Percentiles rank a stretch among this genome's conserved stretches.
Conservation (phyloP, 1,140 invertebrate genomes). For the Zaprionus ornatus region DNA sequence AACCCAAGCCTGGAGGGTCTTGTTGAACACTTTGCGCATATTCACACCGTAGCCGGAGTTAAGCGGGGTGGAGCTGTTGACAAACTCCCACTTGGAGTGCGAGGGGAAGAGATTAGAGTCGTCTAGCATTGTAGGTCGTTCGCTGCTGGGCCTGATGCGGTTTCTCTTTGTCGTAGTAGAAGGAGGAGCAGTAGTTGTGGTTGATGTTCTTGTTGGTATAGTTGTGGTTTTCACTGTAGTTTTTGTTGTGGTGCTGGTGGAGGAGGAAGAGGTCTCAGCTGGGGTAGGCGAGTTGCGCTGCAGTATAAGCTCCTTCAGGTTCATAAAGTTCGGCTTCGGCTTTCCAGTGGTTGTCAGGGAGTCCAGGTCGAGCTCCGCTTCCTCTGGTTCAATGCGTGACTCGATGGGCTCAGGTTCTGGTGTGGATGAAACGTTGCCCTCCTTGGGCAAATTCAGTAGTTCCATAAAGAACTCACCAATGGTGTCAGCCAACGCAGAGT, state of each 20-base stretch:
- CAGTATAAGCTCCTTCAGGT: conserved; percentile 77
- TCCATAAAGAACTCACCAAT: conserved; percentile 83
- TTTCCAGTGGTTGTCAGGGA: not conserved
- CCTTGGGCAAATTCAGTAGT: conserved; percentile 70
- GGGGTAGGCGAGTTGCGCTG: conserved; percentile 55
- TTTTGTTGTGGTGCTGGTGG: conserved; percentile 6
- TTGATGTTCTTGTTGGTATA: conserved; percentile 10
- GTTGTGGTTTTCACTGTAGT: conserved; percentile 22
- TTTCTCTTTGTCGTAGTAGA: conserved; percentile 49
- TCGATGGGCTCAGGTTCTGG: conserved; percentile 48
- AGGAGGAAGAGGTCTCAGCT: not conserved
- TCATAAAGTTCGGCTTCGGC: conserved; percentile 73
- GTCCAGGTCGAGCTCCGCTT: conserved; percentile 16
- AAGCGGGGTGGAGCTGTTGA: conserved; percentile 67
- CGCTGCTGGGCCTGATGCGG: conserved; percentile 56
- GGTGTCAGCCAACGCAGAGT: conserved; percentile 71
- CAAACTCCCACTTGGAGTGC: conserved; percentile 82
- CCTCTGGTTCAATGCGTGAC: conserved; percentile 57
- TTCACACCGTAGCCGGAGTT: conserved; percentile 63
- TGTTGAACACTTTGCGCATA: conserved; percentile 79
- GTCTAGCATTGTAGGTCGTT: conserved; percentile 70
- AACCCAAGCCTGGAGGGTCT: conserved; percentile 82
- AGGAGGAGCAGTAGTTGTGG: conserved; percentile 28
- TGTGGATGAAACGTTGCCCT: conserved; percentile 53
- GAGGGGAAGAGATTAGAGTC: conserved; percentile 80